phyloP scores from a whole-genome alignment of 2,797 vertebrate genomes.

The Microctenopoma steveboyesi region DNA sequence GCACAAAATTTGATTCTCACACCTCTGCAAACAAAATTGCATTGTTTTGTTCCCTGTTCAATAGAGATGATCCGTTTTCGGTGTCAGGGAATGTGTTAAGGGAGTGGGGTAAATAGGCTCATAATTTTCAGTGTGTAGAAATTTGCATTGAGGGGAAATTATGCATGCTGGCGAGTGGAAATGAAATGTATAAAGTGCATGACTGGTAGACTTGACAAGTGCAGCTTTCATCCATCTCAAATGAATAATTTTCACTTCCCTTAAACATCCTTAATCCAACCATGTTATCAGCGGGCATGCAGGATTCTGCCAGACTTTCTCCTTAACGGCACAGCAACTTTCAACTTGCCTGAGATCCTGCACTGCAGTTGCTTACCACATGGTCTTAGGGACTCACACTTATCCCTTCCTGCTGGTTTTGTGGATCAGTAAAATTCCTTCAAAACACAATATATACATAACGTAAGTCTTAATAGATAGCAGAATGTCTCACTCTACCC shows the following conservation, averaged over 20 bases:
- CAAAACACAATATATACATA: conserved; percentile 83
- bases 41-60: conserved; percentile 78
- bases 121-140: conserved; percentile 79
- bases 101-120: conserved; percentile 79
- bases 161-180: conserved; percentile 84
- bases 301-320: conserved; percentile 85
- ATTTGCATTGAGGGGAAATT: conserved; percentile 86
- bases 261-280: conserved; percentile 88
- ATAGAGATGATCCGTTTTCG: conserved; percentile 80
- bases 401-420: conserved; percentile 81
- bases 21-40: conserved; percentile 73
- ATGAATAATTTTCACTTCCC: conserved; percentile 89
- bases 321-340: conserved; percentile 81
- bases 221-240: conserved; percentile 88
- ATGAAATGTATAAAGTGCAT: conserved; percentile 87
- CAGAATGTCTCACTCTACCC: conserved; percentile 80
- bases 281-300: conserved; percentile 86
- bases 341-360: conserved; percentile 79
- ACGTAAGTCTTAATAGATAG: conserved; percentile 81
- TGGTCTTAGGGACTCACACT: conserved; percentile 80
- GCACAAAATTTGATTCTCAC: conserved; percentile 76
- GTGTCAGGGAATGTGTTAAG: conserved; percentile 75
- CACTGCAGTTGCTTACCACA: conserved; percentile 78
- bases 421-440: conserved; percentile 86
- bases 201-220: conserved; percentile 88